These are phyloP conservation scores for Alauda arvensis DNA, from an alignment of 2,797 vertebrate species.

Conservation along the genomic window DNA sequence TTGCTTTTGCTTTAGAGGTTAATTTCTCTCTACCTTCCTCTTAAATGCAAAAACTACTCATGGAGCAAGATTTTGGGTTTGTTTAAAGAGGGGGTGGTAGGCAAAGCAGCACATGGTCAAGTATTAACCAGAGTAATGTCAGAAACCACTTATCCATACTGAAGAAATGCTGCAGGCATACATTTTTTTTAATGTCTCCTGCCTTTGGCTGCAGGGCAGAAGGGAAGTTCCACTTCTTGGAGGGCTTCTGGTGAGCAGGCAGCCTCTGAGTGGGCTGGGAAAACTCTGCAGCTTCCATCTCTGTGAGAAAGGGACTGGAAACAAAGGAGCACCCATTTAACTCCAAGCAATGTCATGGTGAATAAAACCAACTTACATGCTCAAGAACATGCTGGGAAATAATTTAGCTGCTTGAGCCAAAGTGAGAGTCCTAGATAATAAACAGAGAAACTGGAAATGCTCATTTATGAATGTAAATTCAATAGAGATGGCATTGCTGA, in stretches of 20 bases:
- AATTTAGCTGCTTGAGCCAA: background rate
- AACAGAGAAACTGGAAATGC: background rate
- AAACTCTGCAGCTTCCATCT: background rate
- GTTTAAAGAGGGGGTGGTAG: background rate
- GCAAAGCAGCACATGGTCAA: background rate
- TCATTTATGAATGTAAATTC: conserved; percentile 7
- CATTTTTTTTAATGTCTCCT: background rate
- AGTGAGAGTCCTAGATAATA: background rate
- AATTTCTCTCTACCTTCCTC: background rate
- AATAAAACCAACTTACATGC: background rate
- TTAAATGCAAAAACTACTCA: background rate
- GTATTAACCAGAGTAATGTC: background rate
- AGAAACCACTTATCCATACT: background rate
- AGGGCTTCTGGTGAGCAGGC: background rate
- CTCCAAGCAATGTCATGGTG: accelerated
- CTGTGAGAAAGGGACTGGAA: background rate
- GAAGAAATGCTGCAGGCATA: background rate
- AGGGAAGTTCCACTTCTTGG: background rate
- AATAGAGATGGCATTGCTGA: background rate
- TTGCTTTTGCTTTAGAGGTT: background rate
- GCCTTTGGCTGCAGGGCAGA: background rate
- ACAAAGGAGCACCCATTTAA: background rate
- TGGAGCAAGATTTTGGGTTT: background rate
- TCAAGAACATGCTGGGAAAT: background rate
- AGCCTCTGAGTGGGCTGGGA: accelerated